These are phyloP conservation scores for Hesperophylax magnus DNA, from an alignment of 1,140 invertebrate genomes.

Conservation along the genomic window DNA sequence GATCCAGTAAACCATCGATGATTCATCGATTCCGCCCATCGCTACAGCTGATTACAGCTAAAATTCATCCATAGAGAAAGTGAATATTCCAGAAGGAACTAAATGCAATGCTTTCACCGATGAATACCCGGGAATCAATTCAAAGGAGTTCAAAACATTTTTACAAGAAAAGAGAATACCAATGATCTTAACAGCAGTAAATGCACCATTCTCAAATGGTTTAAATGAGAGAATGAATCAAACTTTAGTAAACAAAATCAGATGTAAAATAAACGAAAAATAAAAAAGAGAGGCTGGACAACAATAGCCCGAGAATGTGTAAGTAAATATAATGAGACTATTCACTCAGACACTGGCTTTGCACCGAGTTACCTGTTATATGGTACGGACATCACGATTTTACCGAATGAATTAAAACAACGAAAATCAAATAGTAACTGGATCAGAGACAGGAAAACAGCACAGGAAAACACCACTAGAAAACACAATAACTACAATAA, in stretches of 20 bases:
- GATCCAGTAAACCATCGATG: no score
- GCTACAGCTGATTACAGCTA: no score
- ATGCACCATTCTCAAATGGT: no score
- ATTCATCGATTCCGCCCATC: no score
- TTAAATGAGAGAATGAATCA: no score
- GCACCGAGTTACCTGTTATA: neutral
- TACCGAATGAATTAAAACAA: no score
- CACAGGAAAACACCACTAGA: neutral
- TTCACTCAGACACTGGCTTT: neutral
- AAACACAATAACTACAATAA: neutral
- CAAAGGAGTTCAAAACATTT: neutral
- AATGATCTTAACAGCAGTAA: slow-evolving; percentile 2
- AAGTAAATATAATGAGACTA: neutral
- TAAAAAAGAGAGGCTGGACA: neutral
- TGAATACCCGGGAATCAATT: slow-evolving; percentile 9
- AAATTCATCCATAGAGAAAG: no score
- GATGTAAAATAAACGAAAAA: neutral
- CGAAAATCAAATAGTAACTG: no score
- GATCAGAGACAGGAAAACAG: slow-evolving; percentile 13
- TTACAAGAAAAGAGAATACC: neutral
- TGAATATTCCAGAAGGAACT: no score
- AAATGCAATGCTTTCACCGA: neutral
- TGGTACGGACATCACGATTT: no score
- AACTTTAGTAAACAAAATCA: neutral
- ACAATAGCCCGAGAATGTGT: no score